phyloP scores from a whole-genome alignment of 2,113 vertebrate species.

The Penelope pileata region DNA sequence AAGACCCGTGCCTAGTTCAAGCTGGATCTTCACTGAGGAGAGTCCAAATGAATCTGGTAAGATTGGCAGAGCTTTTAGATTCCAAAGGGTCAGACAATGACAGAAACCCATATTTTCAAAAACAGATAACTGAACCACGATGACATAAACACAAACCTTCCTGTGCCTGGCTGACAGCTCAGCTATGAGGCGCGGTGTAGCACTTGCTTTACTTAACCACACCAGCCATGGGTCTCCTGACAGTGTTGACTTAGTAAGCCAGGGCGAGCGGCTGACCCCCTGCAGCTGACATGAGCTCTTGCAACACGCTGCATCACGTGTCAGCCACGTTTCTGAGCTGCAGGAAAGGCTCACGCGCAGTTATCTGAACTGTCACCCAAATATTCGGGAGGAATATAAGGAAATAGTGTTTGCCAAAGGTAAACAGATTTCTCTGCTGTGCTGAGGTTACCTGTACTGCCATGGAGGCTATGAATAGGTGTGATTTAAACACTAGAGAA shows the following conservation, averaged over 20 bases:
- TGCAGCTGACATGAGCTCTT: slow-evolving; percentile 18
- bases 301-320: not conserved
- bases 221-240: not conserved
- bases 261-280: slow-evolving; percentile 5
- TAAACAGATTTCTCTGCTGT: not conserved
- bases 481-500: not conserved
- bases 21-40: not conserved
- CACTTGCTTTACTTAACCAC: not conserved
- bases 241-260: slow-evolving; percentile 1
- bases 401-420: not conserved
- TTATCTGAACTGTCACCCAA: slow-evolving; percentile 9
- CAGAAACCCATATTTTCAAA: not conserved
- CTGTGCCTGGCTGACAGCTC: not conserved
- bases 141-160: not conserved
- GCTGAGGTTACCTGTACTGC: slow-evolving; percentile 29
- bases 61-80: not conserved
- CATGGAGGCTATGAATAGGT: not conserved
- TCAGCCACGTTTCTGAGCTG: not conserved
- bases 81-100: not conserved
- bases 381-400: not conserved
- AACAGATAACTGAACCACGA: not conserved
- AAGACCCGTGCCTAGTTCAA: not conserved
- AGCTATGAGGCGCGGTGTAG: not conserved
- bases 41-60: not conserved
- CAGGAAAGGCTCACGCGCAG: not conserved